phyloP scores from a whole-genome alignment of 2,797 vertebrate genomes.

The Enteromius afrohamiltoni region DNA sequence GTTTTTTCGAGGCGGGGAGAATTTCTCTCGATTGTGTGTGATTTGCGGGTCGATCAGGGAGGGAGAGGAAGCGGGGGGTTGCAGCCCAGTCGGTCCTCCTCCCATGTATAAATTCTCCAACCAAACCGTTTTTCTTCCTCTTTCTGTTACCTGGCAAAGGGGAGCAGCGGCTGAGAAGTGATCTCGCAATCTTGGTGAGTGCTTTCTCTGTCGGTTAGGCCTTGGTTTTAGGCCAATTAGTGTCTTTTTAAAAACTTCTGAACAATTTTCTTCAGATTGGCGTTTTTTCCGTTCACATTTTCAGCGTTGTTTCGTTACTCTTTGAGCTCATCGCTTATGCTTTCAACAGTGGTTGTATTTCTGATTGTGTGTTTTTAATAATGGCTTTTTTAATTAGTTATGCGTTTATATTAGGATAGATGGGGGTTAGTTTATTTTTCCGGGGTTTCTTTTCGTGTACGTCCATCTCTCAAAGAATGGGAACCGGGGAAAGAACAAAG shows the following conservation, averaged over 20 bases:
- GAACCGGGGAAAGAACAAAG: constrained; percentile 74
- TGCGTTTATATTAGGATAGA: neutral
- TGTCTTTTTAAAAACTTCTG: neutral
- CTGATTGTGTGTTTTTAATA: rapidly evolving
- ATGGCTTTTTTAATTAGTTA: too few species aligned
- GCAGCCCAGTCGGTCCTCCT: constrained; percentile 69
- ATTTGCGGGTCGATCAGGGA: constrained; percentile 74
- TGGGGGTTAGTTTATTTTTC: neutral
- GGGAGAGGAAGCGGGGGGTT: constrained; percentile 62
- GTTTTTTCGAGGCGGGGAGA: constrained; percentile 59
- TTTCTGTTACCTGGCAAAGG: constrained; percentile 87
- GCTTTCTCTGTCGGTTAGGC: neutral
- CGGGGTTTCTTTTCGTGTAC: neutral
- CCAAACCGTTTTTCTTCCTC: constrained; percentile 70
- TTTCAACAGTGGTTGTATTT: neutral
- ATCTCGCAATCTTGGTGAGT: constrained; percentile 79
- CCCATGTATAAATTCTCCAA: constrained; percentile 77
- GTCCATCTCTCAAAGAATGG: neutral
- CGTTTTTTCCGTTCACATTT: too few species aligned
- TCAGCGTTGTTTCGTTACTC: neutral
- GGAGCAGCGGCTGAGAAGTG: constrained; percentile 77
- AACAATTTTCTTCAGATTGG: rapidly evolving
- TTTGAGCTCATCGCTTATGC: neutral
- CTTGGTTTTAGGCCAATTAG: neutral
- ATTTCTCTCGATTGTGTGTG: constrained; percentile 75